Conservation (phyloP, 2,113 vertebrate species). For the Atrichornis clamosus region DNA sequence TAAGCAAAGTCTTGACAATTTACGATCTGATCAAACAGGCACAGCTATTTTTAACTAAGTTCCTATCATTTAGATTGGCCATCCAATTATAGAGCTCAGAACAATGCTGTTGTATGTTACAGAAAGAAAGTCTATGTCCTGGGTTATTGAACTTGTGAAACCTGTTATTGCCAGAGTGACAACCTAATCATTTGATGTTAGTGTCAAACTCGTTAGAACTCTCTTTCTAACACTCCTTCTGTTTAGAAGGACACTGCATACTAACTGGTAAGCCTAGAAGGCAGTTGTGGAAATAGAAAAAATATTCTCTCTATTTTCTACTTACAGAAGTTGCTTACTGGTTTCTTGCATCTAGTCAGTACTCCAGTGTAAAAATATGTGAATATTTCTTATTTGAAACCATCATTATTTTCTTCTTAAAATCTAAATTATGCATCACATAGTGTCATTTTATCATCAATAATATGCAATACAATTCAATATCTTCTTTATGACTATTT, state of each 20-base stretch:
- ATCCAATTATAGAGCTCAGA: neutral
- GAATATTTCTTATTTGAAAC: neutral
- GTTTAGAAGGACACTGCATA: neutral
- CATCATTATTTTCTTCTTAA: neutral
- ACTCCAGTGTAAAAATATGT: neutral
- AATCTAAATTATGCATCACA: neutral
- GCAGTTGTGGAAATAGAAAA: neutral
- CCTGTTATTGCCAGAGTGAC: neutral
- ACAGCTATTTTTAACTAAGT: neutral
- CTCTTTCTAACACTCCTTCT: neutral
- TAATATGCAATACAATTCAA: neutral
- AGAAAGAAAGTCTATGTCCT: neutral
- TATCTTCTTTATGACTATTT: neutral
- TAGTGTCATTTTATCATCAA: neutral
- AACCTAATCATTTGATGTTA: neutral
- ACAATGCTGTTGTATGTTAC: accelerated
- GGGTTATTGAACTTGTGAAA: neutral
- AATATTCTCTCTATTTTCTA: neutral
- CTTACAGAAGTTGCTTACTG: neutral
- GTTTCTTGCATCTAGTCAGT: neutral
- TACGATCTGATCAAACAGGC: neutral
- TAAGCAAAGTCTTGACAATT: neutral
- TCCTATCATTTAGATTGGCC: neutral
- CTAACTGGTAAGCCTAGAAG: neutral
- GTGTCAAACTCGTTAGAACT: neutral